phyloP scores from a whole-genome alignment of 2,888 invertebrate species.

The Brassicogethes aeneus region DNA sequence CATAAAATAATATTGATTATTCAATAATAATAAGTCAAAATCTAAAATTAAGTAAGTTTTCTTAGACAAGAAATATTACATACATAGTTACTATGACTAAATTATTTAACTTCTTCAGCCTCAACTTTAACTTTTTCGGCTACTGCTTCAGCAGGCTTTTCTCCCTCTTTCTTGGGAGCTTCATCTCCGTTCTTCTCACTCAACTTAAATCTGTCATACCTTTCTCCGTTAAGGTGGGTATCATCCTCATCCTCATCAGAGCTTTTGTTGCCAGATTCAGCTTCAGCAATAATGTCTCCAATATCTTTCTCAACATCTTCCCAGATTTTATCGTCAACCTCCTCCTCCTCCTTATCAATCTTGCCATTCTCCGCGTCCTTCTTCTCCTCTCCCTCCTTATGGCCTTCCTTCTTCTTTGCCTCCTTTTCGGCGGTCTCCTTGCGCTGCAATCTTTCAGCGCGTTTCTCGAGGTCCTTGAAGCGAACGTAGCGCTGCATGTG shows the following conservation, averaged over 20 bases:
- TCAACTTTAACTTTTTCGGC: slow-evolving; percentile 13
- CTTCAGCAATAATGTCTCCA: slow-evolving; percentile 64
- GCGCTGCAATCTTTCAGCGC: slow-evolving; percentile 60
- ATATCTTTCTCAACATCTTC: slow-evolving; percentile 76
- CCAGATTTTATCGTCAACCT: slow-evolving; percentile 62
- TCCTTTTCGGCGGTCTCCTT: slow-evolving; percentile 45
- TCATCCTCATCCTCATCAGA: slow-evolving; percentile 65
- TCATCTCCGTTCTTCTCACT: slow-evolving; percentile 36
- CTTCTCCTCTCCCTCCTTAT: slow-evolving; percentile 23
- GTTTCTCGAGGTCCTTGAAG: slow-evolving; percentile 62
- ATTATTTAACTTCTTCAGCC: too few relatives aligned
- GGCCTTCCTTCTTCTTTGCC: slow-evolving; percentile 40
- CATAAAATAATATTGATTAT: too few relatives aligned
- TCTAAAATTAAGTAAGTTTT: too few relatives aligned
- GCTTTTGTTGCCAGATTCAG: slow-evolving; percentile 47
- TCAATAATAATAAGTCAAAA: too few relatives aligned
- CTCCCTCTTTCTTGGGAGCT: slow-evolving; percentile 17
- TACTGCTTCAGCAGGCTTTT: slow-evolving; percentile 11
- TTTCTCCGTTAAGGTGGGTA: slow-evolving; percentile 44
- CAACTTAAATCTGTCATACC: slow-evolving; percentile 39
- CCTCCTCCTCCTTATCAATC: slow-evolving; percentile 1
- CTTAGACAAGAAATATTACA: too few relatives aligned
- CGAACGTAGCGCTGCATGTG: slow-evolving; percentile 71
- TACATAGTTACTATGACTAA: too few relatives aligned
- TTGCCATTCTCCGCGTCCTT: slow-evolving; percentile 4